These are phyloP conservation scores for Halocaridina rubra DNA, from an alignment of 2,888 invertebrate genomes.

Conservation along the genomic window DNA sequence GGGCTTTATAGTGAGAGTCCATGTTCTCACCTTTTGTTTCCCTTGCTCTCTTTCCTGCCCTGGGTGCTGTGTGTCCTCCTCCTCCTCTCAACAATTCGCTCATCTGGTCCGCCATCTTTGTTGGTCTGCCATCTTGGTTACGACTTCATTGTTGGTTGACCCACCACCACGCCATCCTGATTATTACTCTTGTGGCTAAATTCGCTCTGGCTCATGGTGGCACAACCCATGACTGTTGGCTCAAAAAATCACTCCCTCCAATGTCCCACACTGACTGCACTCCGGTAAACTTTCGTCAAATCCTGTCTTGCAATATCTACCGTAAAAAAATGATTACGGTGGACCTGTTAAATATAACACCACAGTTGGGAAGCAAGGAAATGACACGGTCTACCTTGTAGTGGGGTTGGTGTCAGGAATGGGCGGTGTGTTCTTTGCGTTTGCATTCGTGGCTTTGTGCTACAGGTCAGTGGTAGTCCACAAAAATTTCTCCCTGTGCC, in stretches of 20 bases:
- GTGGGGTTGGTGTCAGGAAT: conserved; percentile 98
- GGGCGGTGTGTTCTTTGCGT: conserved; percentile 98
- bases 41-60: conserved; percentile 42
- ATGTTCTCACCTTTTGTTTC: conserved; percentile 49
- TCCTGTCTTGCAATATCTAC: conserved; percentile 16
- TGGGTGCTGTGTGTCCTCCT: conserved; percentile 49
- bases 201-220: conserved; percentile 38
- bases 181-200: conserved; percentile 37
- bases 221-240: conserved; percentile 50
- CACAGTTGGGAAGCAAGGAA: conserved; percentile 95
- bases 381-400: conserved; percentile 97
- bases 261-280: conserved; percentile 6
- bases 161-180: conserved; percentile 41
- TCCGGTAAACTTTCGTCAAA: conserved; percentile 25
- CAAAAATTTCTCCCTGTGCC: conserved; percentile 98
- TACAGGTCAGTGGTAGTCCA: conserved; percentile 99
- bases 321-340: conserved; percentile 64
- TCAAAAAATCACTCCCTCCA: conserved; percentile 50
- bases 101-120: conserved; percentile 38
- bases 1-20: conserved; percentile 33
- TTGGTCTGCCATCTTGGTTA: conserved; percentile 37
- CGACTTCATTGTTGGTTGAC: conserved; percentile 22
- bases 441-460: conserved; percentile 98
- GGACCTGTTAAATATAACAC: conserved; percentile 65
- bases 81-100: conserved; percentile 48